A percentile compares a stretch with the other conserved stretches of the same genome.
Conservation (phyloP, 1,140 invertebrate genomes). For the Argopecten irradians region DNA sequence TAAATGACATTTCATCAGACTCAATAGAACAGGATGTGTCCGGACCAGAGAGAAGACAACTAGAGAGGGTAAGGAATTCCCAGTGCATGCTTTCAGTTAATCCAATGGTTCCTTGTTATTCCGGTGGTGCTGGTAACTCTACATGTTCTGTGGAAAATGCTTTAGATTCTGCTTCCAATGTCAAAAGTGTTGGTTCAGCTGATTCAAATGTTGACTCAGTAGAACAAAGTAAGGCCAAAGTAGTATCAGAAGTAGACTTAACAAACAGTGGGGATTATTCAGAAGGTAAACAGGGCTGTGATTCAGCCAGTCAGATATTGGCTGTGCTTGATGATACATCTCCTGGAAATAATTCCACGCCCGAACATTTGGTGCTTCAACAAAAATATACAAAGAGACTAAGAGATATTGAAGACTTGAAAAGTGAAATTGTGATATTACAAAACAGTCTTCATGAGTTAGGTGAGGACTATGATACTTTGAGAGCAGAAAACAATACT, state of each 20-base stretch:
- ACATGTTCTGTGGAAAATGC: not conserved
- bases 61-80: slow-evolving; percentile 15
- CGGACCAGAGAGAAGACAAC: not conserved
- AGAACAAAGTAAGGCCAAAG: not conserved
- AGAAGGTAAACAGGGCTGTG: not conserved
- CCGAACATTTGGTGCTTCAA: not conserved
- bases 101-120: not conserved
- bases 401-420: not conserved
- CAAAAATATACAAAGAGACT: not conserved
- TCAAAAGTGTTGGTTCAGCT: not conserved
- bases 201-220: not conserved
- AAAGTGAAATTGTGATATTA: not conserved
- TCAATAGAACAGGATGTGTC: not conserved
- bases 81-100: slow-evolving; percentile 9
- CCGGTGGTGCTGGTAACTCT: not conserved
- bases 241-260: not conserved
- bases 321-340: not conserved
- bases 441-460: not conserved
- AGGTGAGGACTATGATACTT: not conserved
- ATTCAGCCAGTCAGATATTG: not conserved
- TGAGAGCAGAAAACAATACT: not conserved
- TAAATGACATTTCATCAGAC: not conserved
- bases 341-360: not conserved
- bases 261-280: not conserved
- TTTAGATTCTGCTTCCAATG: slow-evolving; percentile 1